A percentile compares a stretch with the other conserved stretches of the same genome.
These are phyloP conservation scores for Harpagus bidentatus DNA, from an alignment of 2,113 vertebrate genomes.

Conservation along the genomic window DNA sequence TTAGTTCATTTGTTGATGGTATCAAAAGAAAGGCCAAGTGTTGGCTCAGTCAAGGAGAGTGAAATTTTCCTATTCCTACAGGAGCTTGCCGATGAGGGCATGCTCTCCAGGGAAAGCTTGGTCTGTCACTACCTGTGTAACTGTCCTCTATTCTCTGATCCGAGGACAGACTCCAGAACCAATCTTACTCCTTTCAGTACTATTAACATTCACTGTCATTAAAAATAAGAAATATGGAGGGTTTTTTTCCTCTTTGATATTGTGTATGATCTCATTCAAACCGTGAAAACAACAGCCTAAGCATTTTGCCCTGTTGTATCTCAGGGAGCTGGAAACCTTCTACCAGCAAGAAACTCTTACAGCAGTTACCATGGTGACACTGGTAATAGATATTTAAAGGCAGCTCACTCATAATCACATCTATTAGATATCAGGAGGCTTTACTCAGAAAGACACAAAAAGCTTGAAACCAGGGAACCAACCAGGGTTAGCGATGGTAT, in stretches of 20 bases:
- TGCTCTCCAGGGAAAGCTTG: not conserved
- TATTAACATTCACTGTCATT: not conserved
- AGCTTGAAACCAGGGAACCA: not conserved
- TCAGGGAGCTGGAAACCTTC: not conserved
- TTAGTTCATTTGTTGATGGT: not conserved
- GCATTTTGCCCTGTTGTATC: not conserved
- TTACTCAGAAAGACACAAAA: not conserved
- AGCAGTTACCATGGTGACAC: constrained; percentile 65
- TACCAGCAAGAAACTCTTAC: not conserved
- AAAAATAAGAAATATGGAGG: not conserved
- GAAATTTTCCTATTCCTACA: not conserved
- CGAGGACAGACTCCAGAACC: not conserved
- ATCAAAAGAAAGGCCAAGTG: not conserved
- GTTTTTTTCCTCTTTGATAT: not conserved
- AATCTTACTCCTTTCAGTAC: not conserved
- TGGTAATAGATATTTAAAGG: constrained; percentile 52
- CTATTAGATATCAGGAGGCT: not conserved
- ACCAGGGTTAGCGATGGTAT: not conserved
- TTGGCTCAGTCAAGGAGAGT: not conserved
- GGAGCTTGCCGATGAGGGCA: not conserved
- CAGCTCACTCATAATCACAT: constrained; percentile 48
- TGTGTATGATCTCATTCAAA: not conserved
- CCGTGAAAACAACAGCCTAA: not conserved
- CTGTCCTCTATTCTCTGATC: not conserved
- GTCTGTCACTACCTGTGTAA: not conserved